Percentiles rank a stretch among this genome's conserved stretches.
Conservation (phyloP, 30 jellyfish, hydroid and myxozoan species). For the Rhopilema esculentum region DNA sequence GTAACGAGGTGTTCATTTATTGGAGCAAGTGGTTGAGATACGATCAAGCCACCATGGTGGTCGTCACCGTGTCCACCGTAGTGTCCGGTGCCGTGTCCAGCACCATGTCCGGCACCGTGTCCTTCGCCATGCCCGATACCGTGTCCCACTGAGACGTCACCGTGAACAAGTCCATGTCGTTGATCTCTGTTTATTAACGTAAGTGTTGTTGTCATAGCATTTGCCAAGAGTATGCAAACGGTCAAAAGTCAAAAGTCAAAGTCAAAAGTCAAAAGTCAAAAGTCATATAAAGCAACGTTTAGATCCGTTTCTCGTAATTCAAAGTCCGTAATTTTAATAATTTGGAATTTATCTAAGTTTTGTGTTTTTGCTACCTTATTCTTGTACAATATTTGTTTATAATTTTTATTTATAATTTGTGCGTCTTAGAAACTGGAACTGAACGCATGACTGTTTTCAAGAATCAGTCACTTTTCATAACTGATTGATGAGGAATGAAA, state of each 20-base stretch:
- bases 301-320: too few relatives aligned
- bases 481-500: too few relatives aligned
- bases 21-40: slow-evolving; percentile 51
- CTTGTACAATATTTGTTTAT: too few relatives aligned
- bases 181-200: slow-evolving; percentile 26
- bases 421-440: too few relatives aligned
- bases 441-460: too few relatives aligned
- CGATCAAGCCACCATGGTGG: slow-evolving; percentile 29
- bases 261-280: not conserved
- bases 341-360: too few relatives aligned
- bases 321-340: too few relatives aligned
- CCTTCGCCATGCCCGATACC: slow-evolving; percentile 47
- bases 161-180: slow-evolving; percentile 67
- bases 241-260: not conserved
- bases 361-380: too few relatives aligned
- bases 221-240: not conserved
- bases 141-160: slow-evolving; percentile 1
- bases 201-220: not conserved
- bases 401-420: too few relatives aligned
- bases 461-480: too few relatives aligned
- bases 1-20: slow-evolving; percentile 54
- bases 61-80: slow-evolving; percentile 16
- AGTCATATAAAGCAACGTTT: too few relatives aligned
- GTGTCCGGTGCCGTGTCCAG: slow-evolving; percentile 24
- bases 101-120: slow-evolving; percentile 31